Evolutionary conservation across 2,888 invertebrate genomes (phyloP), one percentile per base, ranked within the genome.

Genomic region (Trissolcus brochymenae): DNA sequence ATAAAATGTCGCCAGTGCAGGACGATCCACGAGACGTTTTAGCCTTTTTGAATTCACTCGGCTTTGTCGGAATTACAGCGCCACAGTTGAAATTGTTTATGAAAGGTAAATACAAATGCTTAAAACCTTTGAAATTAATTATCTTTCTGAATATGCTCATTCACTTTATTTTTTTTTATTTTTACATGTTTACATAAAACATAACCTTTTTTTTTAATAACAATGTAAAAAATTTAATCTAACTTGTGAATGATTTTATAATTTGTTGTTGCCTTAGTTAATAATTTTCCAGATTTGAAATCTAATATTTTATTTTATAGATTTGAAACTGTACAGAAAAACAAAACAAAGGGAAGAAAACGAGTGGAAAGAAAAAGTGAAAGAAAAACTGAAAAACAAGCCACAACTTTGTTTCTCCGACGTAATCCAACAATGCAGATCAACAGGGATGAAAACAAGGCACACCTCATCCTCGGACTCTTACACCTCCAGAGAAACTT

Each of bases 1-100:
- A n/a, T 29, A 71, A 29, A 51, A 79, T 79, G 79, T 50, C 79
- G 0, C 49, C 59, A n/a, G 43, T 40, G 17, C 75, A 71, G 46
- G 86, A 88, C 65, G 93, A 94, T 87, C 93, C 95, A n/a, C 91
- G 92, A 84, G 94, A 94, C 90, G 93, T 95, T 85, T 90, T 95
- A 81, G 90, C 91, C 79, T 93, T 95, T 90, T 90, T 95, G 82
- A 94, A 95, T 89, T 92, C 94, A 84, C 90, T 95, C 83, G 95
- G 95, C 70, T 95, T 94, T 85, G 91, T 92, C 68, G 94, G 95
- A 85, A 93, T 95, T 81, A 93, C 93, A 75, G 93, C 93, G 16
- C 91, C 93, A 87, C 94, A 95, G 85, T 90, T 95, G 64, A 94
- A 94, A 90, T 93, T 93, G 86, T 95, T 95, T 87, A 93, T 95